Evolutionary conservation across 1,140 invertebrate species (phyloP).

Genomic region (Palaemon carinicauda): DNA sequence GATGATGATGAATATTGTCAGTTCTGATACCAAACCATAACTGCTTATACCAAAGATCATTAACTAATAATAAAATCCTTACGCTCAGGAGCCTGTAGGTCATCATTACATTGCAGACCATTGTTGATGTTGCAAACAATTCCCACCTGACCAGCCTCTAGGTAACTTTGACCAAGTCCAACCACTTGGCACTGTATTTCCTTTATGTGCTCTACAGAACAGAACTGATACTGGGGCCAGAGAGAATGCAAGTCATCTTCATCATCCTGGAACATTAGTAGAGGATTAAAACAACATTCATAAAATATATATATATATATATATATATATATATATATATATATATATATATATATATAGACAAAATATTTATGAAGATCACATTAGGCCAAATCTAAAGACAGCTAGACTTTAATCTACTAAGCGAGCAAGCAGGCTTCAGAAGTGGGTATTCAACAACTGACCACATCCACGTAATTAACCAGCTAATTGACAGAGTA

Average conservation of each 20-base stretch:
- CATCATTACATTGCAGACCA: slow-evolving; percentile 65
- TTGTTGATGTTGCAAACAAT: slow-evolving; percentile 63
- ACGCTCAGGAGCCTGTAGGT: slow-evolving; percentile 59
- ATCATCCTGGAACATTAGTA: slow-evolving; percentile 60
- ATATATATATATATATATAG: background rate
- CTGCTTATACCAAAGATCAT: too few species aligned
- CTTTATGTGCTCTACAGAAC: slow-evolving; percentile 61
- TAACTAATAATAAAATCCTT: too few species aligned
- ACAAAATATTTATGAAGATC: too few species aligned
- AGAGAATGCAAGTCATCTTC: slow-evolving; percentile 61
- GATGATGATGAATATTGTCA: background rate
- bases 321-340: too few species aligned
- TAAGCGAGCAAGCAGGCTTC: too few species aligned
- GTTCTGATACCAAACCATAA: background rate
- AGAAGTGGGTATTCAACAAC: too few species aligned
- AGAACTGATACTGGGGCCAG: slow-evolving; percentile 62
- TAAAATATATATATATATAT: too few species aligned
- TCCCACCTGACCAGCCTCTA: slow-evolving; percentile 61
- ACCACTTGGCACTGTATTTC: slow-evolving; percentile 63
- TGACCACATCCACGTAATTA: too few species aligned
- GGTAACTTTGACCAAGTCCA: slow-evolving; percentile 58
- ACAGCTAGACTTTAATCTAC: too few species aligned
- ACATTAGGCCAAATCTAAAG: too few species aligned
- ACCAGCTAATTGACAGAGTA: too few species aligned
- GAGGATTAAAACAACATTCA: background rate